Percentiles rank a stretch among this genome's conserved stretches.
phyloP scores from a whole-genome alignment of 2,797 vertebrate genomes.

The Sebastes minor region DNA sequence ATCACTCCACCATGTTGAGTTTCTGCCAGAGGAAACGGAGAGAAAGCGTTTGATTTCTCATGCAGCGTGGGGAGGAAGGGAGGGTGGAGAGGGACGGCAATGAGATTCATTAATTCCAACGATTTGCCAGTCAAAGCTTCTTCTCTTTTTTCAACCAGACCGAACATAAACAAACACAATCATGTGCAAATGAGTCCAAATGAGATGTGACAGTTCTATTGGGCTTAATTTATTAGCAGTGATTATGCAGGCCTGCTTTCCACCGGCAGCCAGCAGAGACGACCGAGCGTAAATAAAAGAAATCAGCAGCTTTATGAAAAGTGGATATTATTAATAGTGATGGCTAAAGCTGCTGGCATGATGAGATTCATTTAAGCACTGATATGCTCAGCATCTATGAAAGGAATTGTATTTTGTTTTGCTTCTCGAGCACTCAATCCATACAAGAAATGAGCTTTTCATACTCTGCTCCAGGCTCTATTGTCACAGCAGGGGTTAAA shows the following conservation, averaged over 20 bases:
- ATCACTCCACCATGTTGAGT: conserved; percentile 57
- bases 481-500: conserved; percentile 51
- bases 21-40: conserved; percentile 60
- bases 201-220: conserved; percentile 83
- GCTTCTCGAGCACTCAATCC: conserved; percentile 49
- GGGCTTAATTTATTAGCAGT: conserved; percentile 82
- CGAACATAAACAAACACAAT: conserved; percentile 83
- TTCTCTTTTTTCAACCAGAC: conserved; percentile 58
- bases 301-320: conserved; percentile 77
- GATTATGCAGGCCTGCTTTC: conserved; percentile 74
- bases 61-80: conserved; percentile 23
- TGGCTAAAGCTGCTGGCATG: conserved; percentile 67
- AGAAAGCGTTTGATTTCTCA: conserved; percentile 68
- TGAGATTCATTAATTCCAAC: conserved; percentile 79
- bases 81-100: conserved; percentile 32
- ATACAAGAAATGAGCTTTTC: conserved; percentile 48
- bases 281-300: conserved; percentile 76
- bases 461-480: conserved; percentile 11
- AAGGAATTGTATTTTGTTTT: conserved; percentile 54
- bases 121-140: conserved; percentile 78
- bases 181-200: conserved; percentile 81
- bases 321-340: conserved; percentile 81
- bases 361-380: conserved; percentile 71
- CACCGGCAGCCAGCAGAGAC: conserved; percentile 66
- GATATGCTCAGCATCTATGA: conserved; percentile 57